Base-by-base conservation (phyloP, 2,888 invertebrate species). In the Girardia tigrina region DNA sequence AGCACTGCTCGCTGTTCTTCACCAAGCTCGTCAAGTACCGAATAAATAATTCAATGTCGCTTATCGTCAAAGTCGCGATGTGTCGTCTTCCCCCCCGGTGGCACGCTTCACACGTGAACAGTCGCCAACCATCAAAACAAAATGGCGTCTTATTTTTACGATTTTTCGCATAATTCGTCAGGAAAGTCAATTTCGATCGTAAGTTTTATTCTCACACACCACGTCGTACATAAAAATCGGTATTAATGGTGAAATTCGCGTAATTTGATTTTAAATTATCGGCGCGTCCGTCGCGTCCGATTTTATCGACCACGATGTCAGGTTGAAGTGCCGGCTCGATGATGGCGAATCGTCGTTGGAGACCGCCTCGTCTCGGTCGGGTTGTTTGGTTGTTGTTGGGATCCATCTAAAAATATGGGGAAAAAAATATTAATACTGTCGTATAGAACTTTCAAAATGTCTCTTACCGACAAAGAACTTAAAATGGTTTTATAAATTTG, bases 311-410 rank as follows among this genome's bases (percentile, higher is more conserved):
- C n/a, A 56, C n/a, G n/a, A 23, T 56, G 4, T 56, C 56, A 20
- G 56, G 56, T n/a, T 56, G 56, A 6, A 56, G 23, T 6, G 56
- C 56, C 4, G 56, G 56, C 23, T 56, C 56, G 4, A 56, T 56
- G n/a, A 56, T 56, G 6, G 56, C 56, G n/a, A 56, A 56, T 56
- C 56, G 4, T 56, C 56, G n/a, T 56, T 56, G 56, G n/a, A 56
- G 56, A 56, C 56, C 56, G 23, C 56, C 56, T 56, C 56, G n/a
- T 56, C 56, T 56, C 23, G 56, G 56, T 78, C 42, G n/a, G n/a
- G n/a, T n/a, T n/a, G n/a, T n/a, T n/a, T n/a, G n/a, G n/a, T n/a
- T n/a, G n/a, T n/a, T n/a, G n/a, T n/a, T n/a, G n/a, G n/a, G n/a
- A n/a, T n/a, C n/a, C n/a, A n/a, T n/a, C n/a, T n/a, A n/a, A n/a